Evolutionary conservation across 2,888 invertebrate species (phyloP), one percentile per base, ranked within the genome.

Genomic region (Drosophila buzzatii): DNA sequence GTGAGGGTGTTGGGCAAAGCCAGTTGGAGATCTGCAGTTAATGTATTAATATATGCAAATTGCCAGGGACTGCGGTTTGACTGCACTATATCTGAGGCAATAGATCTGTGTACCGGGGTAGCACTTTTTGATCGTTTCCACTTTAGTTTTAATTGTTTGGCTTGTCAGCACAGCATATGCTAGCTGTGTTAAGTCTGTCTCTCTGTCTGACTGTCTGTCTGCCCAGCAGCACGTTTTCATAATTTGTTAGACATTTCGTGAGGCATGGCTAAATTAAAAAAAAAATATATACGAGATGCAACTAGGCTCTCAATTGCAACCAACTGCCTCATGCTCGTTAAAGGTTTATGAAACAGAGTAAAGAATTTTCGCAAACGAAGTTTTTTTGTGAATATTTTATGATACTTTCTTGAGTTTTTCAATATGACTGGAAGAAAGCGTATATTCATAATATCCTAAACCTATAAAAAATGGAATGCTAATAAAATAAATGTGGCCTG

Each of bases 41-140:
- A 82, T 85, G 76, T 90, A 89, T 84, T 90, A 84, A 91, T 90
- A 80, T 91, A 91, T 91, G 91, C 92, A 91, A 92, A 92, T 91
- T 89, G 89, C 71, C 76, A 64, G 75, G 70, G 72, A 80, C 51
- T 79, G 81, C 70, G 81, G 83, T 76, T 62, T 45, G 51, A 44
- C 56, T 61, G 45, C 27, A 57, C 23, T 27, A 41, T 79, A 89
- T 81, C 85, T 59, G 65, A 23, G 51, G 70, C 73, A 79, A 76
- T 73, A 79, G 81, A 90, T 82, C 77, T 73, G 68, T 69, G 66
- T 71, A 47, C 37, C 68, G 61, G 86, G 90, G 85, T 76, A 73
- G 79, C 83, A 75, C 73, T 79, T 78, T 91, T 92, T 92, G 91
- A 91, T 91, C 92, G 91, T 92, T 91, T 91, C 85, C 91, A 91